phyloP scores from a whole-genome alignment of 2,888 invertebrate genomes.

The Bombylius major region DNA sequence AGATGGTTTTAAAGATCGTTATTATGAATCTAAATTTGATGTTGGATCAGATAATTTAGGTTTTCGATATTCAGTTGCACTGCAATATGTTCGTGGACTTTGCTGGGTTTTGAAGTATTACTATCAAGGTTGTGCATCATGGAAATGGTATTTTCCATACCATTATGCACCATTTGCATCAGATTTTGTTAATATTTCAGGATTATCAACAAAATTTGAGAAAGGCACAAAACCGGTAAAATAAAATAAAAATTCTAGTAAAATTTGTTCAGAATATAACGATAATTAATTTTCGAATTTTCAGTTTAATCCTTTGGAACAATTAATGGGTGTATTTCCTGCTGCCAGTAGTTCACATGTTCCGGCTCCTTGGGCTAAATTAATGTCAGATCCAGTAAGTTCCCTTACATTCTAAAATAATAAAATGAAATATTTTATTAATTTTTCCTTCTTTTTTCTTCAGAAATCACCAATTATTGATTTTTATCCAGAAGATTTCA shows the following conservation, averaged over 20 bases:
- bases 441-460: constrained; percentile 13
- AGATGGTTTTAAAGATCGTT: constrained; percentile 94
- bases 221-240: constrained; percentile 72
- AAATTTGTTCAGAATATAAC: not conserved
- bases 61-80: constrained; percentile 83
- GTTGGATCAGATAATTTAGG: constrained; percentile 59
- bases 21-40: constrained; percentile 92
- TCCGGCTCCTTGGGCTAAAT: constrained; percentile 80
- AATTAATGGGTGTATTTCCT: constrained; percentile 98
- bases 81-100: constrained; percentile 89
- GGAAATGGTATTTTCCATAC: constrained; percentile 99
- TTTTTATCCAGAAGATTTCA: constrained; percentile 96
- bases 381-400: constrained; percentile 84
- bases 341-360: constrained; percentile 92
- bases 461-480: constrained; percentile 90
- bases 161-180: constrained; percentile 99
- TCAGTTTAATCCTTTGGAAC: constrained; percentile 92
- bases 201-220: constrained; percentile 77
- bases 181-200: constrained; percentile 86
- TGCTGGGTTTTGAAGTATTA: constrained; percentile 98
- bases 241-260: not conserved
- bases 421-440: not conserved
- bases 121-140: constrained; percentile 97
- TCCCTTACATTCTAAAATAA: not conserved
- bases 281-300: not conserved